phyloP scores from a whole-genome alignment of 2,113 vertebrate species.

The Dipodomys ordii region DNA sequence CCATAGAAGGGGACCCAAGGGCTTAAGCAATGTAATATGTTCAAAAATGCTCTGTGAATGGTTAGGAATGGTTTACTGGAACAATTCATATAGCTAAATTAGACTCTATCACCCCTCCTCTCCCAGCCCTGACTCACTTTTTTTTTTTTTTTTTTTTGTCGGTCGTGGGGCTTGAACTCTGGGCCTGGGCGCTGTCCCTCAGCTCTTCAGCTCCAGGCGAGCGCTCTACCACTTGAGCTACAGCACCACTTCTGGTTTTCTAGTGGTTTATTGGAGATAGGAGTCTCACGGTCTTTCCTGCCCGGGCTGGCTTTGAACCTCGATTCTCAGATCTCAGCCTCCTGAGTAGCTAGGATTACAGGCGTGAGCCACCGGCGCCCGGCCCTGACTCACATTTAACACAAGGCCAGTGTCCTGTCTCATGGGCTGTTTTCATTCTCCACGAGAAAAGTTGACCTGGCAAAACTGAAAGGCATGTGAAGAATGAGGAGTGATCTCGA shows the following conservation, averaged over 20 bases:
- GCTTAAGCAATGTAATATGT: background rate
- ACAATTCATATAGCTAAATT: background rate
- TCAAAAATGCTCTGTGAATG: background rate
- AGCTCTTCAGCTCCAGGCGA: too few species aligned
- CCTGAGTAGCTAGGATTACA: too few species aligned
- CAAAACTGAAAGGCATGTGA: background rate
- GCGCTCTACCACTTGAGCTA: too few species aligned
- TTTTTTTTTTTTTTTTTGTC: too few species aligned
- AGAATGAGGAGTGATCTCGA: background rate
- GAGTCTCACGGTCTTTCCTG: too few species aligned
- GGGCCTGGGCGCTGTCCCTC: too few species aligned
- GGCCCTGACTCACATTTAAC: background rate
- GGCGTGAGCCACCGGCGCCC: too few species aligned
- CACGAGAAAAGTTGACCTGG: background rate
- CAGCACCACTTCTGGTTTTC: too few species aligned
- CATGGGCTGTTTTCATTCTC: background rate
- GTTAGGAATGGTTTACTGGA: background rate
- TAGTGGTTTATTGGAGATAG: too few species aligned
- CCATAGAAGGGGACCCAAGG: fast-evolving
- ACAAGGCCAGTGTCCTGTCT: background rate
- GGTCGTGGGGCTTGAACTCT: too few species aligned
- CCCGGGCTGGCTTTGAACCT: too few species aligned
- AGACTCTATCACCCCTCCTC: background rate
- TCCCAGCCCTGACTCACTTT: background rate
- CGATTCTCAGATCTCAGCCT: too few species aligned